A percentile compares a stretch with the other conserved stretches of the same genome.
These are phyloP conservation scores for Euplexia lucipara DNA, from an alignment of 2,888 invertebrate species.

Conservation along the genomic window DNA sequence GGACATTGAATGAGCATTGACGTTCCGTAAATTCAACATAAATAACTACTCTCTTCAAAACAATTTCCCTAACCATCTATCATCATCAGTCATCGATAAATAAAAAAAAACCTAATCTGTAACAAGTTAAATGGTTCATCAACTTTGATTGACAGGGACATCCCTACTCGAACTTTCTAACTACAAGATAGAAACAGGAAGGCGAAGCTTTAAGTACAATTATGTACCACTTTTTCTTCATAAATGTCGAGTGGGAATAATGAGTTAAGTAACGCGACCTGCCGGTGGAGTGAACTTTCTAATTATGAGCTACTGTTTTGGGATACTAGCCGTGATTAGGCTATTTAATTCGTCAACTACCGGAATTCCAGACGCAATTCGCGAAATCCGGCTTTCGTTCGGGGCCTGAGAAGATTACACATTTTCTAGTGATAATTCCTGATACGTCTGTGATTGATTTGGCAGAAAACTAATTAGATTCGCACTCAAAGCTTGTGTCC, in stretches of 20 bases:
- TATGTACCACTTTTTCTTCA: slow-evolving; percentile 48
- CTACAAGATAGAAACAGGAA: slow-evolving; percentile 2
- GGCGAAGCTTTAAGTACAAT: slow-evolving; percentile 23
- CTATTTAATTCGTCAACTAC: too few species aligned
- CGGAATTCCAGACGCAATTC: too few species aligned
- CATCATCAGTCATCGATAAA: slow-evolving; percentile 13
- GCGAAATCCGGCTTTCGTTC: too few species aligned
- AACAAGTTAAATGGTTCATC: slow-evolving; percentile 4
- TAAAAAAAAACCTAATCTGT: background rate
- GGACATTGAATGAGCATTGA: too few species aligned
- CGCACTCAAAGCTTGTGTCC: too few species aligned
- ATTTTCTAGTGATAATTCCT: too few species aligned
- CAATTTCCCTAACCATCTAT: slow-evolving; percentile 10
- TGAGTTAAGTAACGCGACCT: slow-evolving; percentile 19
- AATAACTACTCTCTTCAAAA: background rate
- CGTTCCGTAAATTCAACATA: background rate
- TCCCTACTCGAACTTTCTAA: slow-evolving; percentile 42
- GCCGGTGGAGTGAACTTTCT: background rate
- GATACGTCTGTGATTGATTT: too few species aligned
- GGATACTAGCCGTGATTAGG: background rate
- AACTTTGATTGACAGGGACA: slow-evolving; percentile 23
- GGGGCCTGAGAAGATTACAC: too few species aligned
- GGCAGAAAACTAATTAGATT: too few species aligned
- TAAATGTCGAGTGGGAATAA: slow-evolving; percentile 28
- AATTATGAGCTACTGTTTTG: background rate